A percentile compares a stretch with the other conserved stretches of the same genome.
phyloP scores from a whole-genome alignment of 2,113 vertebrate species.

The Orientallactaga bullata region DNA sequence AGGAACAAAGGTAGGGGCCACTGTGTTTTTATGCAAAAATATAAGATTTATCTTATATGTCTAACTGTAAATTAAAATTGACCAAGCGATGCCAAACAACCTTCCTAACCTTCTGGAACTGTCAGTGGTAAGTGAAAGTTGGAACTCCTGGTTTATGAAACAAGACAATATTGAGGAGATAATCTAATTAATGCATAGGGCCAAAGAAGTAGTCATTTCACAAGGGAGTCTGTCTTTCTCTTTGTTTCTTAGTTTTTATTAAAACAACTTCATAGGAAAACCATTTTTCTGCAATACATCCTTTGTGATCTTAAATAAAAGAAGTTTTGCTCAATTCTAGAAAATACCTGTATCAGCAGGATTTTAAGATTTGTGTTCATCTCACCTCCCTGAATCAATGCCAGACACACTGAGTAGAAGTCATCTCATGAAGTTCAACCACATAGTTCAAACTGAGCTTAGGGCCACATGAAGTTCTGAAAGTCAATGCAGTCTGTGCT shows the following conservation, averaged over 20 bases:
- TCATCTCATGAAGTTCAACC: conserved; percentile 46
- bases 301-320: not conserved
- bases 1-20: not conserved
- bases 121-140: not conserved
- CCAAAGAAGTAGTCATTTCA: not conserved
- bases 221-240: not conserved
- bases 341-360: conserved; percentile 42
- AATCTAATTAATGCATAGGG: not conserved
- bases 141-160: not conserved
- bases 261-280: not conserved
- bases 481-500: conserved; percentile 41
- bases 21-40: not conserved
- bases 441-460: conserved; percentile 20
- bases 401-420: not conserved
- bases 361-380: conserved; percentile 68
- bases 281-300: too few relatives aligned
- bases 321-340: conserved; percentile 35
- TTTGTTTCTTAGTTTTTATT: not conserved
- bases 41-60: not conserved
- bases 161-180: not conserved
- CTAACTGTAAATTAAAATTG: not conserved
- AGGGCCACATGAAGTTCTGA: not conserved
- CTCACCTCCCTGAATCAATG: conserved; percentile 42
- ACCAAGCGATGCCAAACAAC: not conserved
- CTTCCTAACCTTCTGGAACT: not conserved